Evolutionary conservation across 2,113 vertebrate species (phyloP).

Genomic region (Riparia riparia): DNA sequence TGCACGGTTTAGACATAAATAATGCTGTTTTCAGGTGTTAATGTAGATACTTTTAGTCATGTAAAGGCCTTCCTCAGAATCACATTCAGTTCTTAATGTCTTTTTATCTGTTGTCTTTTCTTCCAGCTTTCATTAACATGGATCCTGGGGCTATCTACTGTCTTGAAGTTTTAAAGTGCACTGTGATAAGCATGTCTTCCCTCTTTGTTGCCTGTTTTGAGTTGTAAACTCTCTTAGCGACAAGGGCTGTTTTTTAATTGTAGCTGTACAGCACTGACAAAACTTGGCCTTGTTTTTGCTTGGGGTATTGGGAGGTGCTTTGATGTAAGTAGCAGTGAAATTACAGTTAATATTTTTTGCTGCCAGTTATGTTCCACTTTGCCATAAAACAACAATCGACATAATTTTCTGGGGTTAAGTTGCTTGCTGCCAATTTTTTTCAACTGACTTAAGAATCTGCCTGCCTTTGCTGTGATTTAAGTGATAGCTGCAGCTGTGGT

Average conservation of each 20-base stretch:
- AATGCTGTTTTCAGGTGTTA: neutral
- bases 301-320: neutral
- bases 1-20: neutral
- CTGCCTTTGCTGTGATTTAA: slow-evolving; percentile 14
- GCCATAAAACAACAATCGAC: neutral
- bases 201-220: neutral
- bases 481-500: neutral
- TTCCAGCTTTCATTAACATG: slow-evolving; percentile 27
- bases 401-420: neutral
- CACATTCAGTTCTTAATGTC: neutral
- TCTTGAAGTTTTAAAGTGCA: slow-evolving; percentile 49
- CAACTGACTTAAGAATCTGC: neutral
- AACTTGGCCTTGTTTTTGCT: slow-evolving; percentile 23
- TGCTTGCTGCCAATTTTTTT: neutral
- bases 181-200: neutral
- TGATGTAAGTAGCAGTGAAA: slow-evolving; percentile 25
- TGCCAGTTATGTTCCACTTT: slow-evolving; percentile 35
- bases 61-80: neutral
- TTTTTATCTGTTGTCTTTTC: slow-evolving; percentile 47
- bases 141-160: slow-evolving; percentile 45
- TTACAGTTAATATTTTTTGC: neutral
- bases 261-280: neutral
- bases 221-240: slow-evolving; percentile 38
- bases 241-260: slow-evolving; percentile 32
- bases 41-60: neutral